Conservation (phyloP, 2,113 vertebrate genomes). For the Clarias batrachus region DNA sequence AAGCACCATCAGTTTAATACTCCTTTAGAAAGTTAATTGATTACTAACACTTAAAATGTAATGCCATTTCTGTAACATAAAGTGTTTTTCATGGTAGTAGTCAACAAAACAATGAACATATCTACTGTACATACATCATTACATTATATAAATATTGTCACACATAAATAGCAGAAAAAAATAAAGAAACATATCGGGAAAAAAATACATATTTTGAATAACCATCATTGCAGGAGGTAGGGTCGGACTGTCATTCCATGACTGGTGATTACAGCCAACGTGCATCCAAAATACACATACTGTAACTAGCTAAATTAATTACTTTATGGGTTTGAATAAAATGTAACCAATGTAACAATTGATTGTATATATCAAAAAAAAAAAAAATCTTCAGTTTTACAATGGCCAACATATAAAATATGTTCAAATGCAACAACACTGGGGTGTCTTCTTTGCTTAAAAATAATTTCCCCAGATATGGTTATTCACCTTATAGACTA, state of each 20-base stretch:
- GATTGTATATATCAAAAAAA: constrained; percentile 12
- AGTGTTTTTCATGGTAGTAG: constrained; percentile 56
- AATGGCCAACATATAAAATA: not conserved
- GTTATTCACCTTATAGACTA: not conserved
- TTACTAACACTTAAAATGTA: constrained; percentile 58
- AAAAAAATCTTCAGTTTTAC: not conserved
- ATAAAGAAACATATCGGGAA: constrained; percentile 35
- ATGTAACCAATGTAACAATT: not conserved
- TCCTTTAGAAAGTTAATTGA: constrained; percentile 60
- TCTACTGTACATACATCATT: constrained; percentile 59
- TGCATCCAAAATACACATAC: constrained; percentile 2
- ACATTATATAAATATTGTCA: constrained; percentile 70
- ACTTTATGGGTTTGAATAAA: not conserved
- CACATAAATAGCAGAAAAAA: constrained; percentile 69
- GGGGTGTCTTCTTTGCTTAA: not conserved
- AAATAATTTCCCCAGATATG: not conserved
- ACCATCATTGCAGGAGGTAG: constrained; percentile 74
- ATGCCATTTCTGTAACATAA: constrained; percentile 56
- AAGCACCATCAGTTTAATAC: constrained; percentile 65
- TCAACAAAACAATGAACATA: constrained; percentile 58
- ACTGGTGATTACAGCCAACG: constrained; percentile 9
- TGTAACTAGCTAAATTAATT: not conserved
- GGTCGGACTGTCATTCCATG: constrained; percentile 43
- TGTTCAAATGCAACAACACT: not conserved
- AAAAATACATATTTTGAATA: constrained; percentile 64